Base-by-base conservation (phyloP, 2,797 vertebrate genomes). In the Hydrocynus forskahlii region DNA sequence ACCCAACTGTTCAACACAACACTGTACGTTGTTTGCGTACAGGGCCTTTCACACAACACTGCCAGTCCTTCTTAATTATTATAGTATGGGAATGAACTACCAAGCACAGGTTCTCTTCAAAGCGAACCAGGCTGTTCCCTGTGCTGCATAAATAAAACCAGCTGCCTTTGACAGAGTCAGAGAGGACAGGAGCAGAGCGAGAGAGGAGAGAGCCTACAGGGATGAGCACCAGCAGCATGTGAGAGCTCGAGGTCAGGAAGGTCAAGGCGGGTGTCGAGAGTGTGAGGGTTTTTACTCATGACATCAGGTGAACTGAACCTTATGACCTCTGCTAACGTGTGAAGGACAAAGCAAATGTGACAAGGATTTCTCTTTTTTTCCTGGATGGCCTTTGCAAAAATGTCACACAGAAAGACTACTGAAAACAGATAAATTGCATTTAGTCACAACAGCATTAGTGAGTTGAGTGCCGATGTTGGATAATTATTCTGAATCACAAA, bases 131-230 rank as follows among this genome's bases (percentile, higher is more conserved):
- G 8, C 66, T 63, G 43, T 19, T 40, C 25, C 40, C 38, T 70
- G 21, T 60, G 25, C 40, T 72, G 55, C 21, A 62, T 59, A 14
- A 62, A 70, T 79, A 79, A 79, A 79, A 54, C 14, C 66, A 71
- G 54, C 19, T 29, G 69, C n/a, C 45, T 64, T 43, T 79, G 78
- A 29, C 45, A 63, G n/a, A 25, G 59, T 63, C n/a, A 19, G 69
- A 40, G 55, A 62, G 66, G 52, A 59, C 38, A 29, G 66, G 1
- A 50, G n/a, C 48, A 64, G 45, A 63, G 29, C 10, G 7, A 79
- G 57, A 40, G 29, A 10, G 38, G 17, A 62, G 64, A n/a, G 7
- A 16, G 40, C 23, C 67, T 48, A 48, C 66, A 78, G 67, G 43
- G 68, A 79, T 0, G 23, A 21, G 43, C 55, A 68, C 14, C 68